These are phyloP conservation scores for Stenolophus ochropezus DNA, from an alignment of 2,888 invertebrate genomes.

Conservation along the genomic window DNA sequence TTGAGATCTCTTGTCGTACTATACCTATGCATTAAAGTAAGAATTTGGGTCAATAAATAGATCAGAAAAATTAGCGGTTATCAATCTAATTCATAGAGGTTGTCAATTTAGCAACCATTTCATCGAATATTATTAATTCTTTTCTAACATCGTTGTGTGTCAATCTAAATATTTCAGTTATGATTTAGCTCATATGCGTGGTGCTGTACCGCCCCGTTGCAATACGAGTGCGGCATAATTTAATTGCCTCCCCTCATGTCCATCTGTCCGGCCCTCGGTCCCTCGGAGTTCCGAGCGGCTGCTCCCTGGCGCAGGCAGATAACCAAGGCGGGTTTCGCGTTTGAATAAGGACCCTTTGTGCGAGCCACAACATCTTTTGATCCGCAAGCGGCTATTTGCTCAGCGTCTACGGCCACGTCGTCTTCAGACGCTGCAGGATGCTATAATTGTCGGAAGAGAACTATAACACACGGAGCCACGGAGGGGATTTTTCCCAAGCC, in stretches of 20 bases:
- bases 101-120: no score
- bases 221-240: neutral
- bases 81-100: no score
- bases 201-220: neutral
- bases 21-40: no score
- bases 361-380: conserved; percentile 70
- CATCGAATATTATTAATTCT: no score
- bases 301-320: conserved; percentile 65
- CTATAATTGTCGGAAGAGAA: neutral
- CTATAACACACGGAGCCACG: neutral
- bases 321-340: conserved; percentile 72
- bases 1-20: no score
- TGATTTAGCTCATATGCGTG: no score
- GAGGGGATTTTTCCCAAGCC: neutral
- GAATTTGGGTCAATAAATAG: no score
- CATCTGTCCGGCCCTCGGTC: conserved; percentile 38
- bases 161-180: no score
- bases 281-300: conserved; percentile 42
- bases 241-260: conserved; percentile 31
- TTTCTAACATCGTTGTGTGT: no score
- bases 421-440: neutral
- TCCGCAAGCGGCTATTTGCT: conserved; percentile 70
- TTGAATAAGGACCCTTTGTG: conserved; percentile 71
- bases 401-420: conserved; percentile 55
- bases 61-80: no score